Evolutionary conservation across 2,888 invertebrate genomes (phyloP), one percentile per base, ranked within the genome.

Genomic region (Iselma pallidipennis): DNA sequence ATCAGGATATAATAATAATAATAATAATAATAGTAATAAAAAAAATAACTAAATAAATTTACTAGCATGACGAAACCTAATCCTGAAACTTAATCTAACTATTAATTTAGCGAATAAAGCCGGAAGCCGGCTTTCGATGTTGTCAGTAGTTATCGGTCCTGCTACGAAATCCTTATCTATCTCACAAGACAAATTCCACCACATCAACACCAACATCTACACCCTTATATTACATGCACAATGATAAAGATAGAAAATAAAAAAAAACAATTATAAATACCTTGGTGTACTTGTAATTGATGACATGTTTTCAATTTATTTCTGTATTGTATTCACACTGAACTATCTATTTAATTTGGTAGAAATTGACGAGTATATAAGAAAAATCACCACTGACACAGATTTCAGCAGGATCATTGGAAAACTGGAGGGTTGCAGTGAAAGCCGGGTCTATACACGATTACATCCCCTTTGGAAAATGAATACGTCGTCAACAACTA

Each of bases 261-360:
- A 37, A 2, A n/a, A 7, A 37, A 16, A n/a, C 14, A 14, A 21
- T 45, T 12, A 45, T 45, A 45, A 45, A 66, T 70, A 74, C 74
- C 74, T 72, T 55, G 74, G 74, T 25, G 74, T 74, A 58, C 70
- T 73, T 16, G 71, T 66, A 21, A 21, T 2, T 31, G 74, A 67
- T 42, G 74, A 74, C 74, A 74, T 74, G 60, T 65, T 66, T 60
- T 56, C 65, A 61, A 56, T 66, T 63, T 63, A 56, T 49, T 61
- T 62, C 63, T 54, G 57, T 65, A 67, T 58, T 59, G 56, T 49
- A 58, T 26, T 49, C 16, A 12, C 48, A 55, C 57, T 62, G 67
- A 59, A 61, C 56, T 65, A 63, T 63, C 54, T 63, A 49, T 57
- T 60, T 50, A 55, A n/a, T n/a, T n/a, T n/a, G n/a, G n/a, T n/a